phyloP scores from a whole-genome alignment of 2,888 invertebrate genomes.

The Elmis aenea region DNA sequence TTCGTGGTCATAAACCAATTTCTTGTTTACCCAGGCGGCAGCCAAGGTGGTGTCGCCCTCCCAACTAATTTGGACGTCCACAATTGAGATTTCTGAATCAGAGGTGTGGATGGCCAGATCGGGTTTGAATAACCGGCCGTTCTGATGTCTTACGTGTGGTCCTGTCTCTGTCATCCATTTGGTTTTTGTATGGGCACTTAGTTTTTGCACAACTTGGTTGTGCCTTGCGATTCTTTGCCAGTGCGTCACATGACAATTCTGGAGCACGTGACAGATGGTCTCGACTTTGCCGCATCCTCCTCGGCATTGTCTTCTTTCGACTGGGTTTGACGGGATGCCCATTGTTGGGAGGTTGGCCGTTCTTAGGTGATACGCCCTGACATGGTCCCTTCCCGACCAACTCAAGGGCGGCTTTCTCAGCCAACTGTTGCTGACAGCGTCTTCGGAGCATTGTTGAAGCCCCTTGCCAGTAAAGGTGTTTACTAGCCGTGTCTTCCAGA shows the following conservation, averaged over 20 bases:
- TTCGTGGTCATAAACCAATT: constrained; percentile 16
- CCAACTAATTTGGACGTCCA: constrained; percentile 21
- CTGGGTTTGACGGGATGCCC: constrained; percentile 10
- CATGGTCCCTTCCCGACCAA: constrained; percentile 17
- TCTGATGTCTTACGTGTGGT: constrained; percentile 21
- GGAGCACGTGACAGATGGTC: constrained; percentile 19
- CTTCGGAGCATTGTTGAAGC: constrained; percentile 4
- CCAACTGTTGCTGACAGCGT: constrained; percentile 11
- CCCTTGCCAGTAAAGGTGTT: no score
- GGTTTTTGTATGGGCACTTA: constrained; percentile 13
- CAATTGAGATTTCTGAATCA: constrained; percentile 1
- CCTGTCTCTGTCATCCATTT: constrained; percentile 19
- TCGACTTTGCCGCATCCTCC: constrained; percentile 13
- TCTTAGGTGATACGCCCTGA: constrained; percentile 11
- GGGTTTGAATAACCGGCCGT: constrained; percentile 26
- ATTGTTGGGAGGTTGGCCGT: constrained; percentile 13
- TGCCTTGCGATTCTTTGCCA: constrained; percentile 15
- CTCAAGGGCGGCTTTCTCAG: constrained; percentile 7
- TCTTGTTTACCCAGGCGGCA: constrained; percentile 16
- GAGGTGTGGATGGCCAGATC: constrained; percentile 17
- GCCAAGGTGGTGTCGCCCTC: constrained; percentile 10
- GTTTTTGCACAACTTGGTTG: constrained; percentile 21
- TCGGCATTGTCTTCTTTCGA: constrained; percentile 8
- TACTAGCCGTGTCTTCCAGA: no score
- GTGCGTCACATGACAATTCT: constrained; percentile 15